Percentiles rank a stretch among this genome's conserved stretches.
Conservation (phyloP, 2,113 vertebrate genomes). For the Pseudorectes ferrugineus region DNA sequence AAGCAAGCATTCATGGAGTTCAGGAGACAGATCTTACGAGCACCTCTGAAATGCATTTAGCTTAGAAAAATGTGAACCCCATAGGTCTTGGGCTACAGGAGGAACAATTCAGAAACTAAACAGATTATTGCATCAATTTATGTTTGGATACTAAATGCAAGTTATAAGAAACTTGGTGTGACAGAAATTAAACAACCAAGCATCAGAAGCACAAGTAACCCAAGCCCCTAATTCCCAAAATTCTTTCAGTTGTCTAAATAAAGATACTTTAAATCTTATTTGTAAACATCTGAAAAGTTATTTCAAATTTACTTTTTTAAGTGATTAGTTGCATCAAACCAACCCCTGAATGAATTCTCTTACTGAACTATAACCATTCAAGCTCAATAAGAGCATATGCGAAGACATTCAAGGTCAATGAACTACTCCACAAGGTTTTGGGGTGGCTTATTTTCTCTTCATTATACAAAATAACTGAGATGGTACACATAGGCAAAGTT, state of each 20-base stretch:
- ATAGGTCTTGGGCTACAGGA: not conserved
- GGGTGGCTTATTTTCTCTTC: not conserved
- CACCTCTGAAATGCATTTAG: not conserved
- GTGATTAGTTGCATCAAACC: not conserved
- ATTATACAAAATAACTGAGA: not conserved
- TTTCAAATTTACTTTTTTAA: not conserved
- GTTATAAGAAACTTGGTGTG: not conserved
- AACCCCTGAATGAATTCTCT: not conserved
- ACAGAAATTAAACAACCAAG: not conserved
- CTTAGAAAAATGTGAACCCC: not conserved
- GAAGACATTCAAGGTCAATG: not conserved
- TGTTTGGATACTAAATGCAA: not conserved
- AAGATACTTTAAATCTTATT: not conserved
- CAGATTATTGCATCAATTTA: not conserved
- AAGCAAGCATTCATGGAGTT: not conserved
- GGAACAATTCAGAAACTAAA: not conserved
- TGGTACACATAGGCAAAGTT: not conserved
- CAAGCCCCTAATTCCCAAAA: not conserved
- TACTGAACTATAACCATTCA: not conserved
- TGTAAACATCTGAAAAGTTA: not conserved
- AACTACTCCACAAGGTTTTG: not conserved
- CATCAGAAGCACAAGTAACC: not conserved
- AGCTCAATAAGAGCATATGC: not conserved
- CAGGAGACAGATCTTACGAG: not conserved
- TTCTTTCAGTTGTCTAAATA: not conserved